Base-by-base conservation (phyloP, 2,888 invertebrate species). In the Lysandra bellargus region DNA sequence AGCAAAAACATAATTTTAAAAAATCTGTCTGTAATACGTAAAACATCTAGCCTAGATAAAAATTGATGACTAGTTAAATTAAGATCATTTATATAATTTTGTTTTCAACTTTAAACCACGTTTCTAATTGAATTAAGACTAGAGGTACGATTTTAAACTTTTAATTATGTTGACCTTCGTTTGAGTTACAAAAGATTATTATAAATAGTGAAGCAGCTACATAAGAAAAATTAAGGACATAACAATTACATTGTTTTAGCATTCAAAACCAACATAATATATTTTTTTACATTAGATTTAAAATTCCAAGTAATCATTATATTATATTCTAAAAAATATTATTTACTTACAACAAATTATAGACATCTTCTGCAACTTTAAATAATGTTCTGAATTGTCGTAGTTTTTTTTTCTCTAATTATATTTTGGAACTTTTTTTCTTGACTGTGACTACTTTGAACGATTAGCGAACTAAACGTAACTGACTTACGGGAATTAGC, bases 401-500 rank as follows among this genome's bases (percentile, higher is more conserved):
- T 40, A 40, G 5, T 4, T 40, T 40, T 40, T 40, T 40, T 60
- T 4, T 60, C 60, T 17, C n/a, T 61, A 61, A 23, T n/a, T 61
- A 61, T 57, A n/a, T n/a, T 17, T n/a, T 60, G 40, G 57, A 61
- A 23, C 7, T 61, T 23, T 23, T 61, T 61, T 61, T 6, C 1
- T 23, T 61, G 3, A 7, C 6, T 61, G 23, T 23, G 23, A 23
- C 7, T 61, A 33, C 23, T 44, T 44, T 12, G n/a, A 49, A 49
- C 49, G 23, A n/a, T 74, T 73, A 74, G 44, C 3, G 2, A 75
- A 53, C 23, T 80, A 84, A 92, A 91, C 89, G 91, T 88, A 87
- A 87, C 87, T 84, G 14, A 69, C 69, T 17, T 69, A 69, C 79
- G 83, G 85, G 86, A 86, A 93, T 94, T 94, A 92, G 91, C 93